A percentile compares a stretch with the other conserved stretches of the same genome.
Evolutionary conservation across 2,888 invertebrate species (phyloP).

Genomic region (Plebejus melissa): DNA sequence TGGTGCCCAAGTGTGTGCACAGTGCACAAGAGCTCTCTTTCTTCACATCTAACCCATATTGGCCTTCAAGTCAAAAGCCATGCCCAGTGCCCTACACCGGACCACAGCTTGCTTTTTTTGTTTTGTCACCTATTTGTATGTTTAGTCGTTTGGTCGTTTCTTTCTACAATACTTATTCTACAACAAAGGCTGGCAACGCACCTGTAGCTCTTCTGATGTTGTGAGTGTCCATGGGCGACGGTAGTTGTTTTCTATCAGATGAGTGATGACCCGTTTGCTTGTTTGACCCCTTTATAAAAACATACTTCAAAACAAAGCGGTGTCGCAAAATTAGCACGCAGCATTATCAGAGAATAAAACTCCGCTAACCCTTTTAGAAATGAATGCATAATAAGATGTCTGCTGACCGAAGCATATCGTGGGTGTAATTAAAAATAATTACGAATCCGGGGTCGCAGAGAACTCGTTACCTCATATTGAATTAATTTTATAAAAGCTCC

Average conservation of each 20-base stretch:
- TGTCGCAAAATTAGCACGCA: neutral
- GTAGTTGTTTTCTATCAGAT: too few species aligned
- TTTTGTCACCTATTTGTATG: too few species aligned
- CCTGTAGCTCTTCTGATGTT: too few species aligned
- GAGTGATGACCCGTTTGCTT: too few species aligned
- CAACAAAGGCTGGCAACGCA: too few species aligned
- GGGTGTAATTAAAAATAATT: conserved; percentile 66
- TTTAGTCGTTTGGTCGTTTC: too few species aligned
- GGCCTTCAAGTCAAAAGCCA: too few species aligned
- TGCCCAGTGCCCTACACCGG: too few species aligned
- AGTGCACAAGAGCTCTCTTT: neutral
- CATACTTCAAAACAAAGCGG: neutral
- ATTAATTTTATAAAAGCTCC: conserved; percentile 29
- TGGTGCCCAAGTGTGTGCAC: too few species aligned
- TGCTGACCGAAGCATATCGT: conserved; percentile 38
- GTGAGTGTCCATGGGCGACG: too few species aligned
- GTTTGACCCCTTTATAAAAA: neutral
- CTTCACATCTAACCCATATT: too few species aligned
- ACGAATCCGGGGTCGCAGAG: conserved; percentile 45
- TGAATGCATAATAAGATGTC: conserved; percentile 63
- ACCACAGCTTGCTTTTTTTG: too few species aligned
- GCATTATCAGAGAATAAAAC: neutral
- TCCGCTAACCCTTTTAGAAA: neutral
- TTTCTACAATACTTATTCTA: neutral
- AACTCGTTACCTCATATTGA: conserved; percentile 15